Conservation (phyloP, 23 tunicate genomes). For the Aplidium turbinatum region DNA sequence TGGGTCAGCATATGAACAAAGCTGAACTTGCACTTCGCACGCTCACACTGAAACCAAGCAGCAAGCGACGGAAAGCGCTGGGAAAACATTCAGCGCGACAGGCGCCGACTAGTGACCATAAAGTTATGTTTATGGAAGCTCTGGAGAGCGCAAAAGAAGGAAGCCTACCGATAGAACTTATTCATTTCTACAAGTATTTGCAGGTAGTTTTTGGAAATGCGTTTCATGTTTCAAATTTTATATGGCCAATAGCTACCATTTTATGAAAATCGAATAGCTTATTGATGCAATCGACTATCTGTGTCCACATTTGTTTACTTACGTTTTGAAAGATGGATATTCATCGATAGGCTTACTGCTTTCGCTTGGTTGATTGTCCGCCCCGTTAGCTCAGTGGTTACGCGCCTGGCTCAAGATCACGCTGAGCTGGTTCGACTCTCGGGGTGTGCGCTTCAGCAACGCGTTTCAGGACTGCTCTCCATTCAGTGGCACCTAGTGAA, state of each 20-base stretch:
- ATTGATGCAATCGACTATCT: neutral
- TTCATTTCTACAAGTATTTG: conserved; percentile 79
- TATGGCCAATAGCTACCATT: too few species aligned
- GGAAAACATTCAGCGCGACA: conserved; percentile 91
- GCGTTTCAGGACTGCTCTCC: too few species aligned
- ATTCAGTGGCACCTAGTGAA: too few species aligned
- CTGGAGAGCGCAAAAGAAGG: conserved; percentile 80
- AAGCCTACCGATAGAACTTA: conserved; percentile 57
- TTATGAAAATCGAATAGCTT: too few species aligned
- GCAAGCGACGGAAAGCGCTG: conserved; percentile 72
- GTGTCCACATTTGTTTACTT: too few species aligned
- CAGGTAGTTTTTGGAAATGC: conserved; percentile 37
- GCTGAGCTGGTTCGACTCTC: too few species aligned
- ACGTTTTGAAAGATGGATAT: too few species aligned
- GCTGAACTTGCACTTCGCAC: conserved; percentile 80
- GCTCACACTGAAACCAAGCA: conserved; percentile 81
- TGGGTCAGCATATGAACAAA: conserved; percentile 62
- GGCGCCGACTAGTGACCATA: conserved; percentile 76
- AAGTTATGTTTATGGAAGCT: conserved; percentile 58
- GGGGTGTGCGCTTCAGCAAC: too few species aligned
- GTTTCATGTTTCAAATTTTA: neutral
- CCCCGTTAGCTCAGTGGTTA: too few species aligned
- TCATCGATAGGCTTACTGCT: too few species aligned
- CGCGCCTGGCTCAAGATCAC: too few species aligned
- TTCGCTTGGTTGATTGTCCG: too few species aligned